Conservation (phyloP, 2,888 invertebrate genomes). For the Eupelmus urozonus region DNA sequence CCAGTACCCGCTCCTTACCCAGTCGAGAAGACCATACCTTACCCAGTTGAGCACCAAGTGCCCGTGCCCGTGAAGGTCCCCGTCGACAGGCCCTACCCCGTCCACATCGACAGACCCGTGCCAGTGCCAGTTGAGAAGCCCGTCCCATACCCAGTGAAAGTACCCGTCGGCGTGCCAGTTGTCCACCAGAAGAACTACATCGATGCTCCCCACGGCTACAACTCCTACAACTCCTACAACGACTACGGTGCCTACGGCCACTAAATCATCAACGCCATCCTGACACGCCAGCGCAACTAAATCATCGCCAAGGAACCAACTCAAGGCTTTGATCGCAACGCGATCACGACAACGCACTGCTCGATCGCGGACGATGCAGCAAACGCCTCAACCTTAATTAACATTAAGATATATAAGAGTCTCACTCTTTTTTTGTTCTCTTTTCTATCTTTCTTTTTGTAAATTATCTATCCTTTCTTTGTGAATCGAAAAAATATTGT, state of each 20-base stretch:
- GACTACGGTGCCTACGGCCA: conserved; percentile 57
- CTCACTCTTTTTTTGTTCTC: not conserved
- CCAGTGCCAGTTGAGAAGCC: conserved; percentile 78
- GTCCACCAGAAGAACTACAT: conserved; percentile 58
- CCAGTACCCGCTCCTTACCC: conserved; percentile 81
- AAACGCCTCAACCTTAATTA: conserved; percentile 14
- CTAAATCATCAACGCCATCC: conserved; percentile 14
- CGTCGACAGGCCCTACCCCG: conserved; percentile 83
- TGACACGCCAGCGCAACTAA: not conserved
- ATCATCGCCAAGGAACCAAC: too few relatives aligned
- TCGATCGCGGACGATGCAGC: not conserved
- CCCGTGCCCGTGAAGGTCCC: conserved; percentile 85
- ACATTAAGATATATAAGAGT: not conserved
- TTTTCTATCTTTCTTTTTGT: not conserved
- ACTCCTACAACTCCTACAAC: conserved; percentile 56
- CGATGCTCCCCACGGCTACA: conserved; percentile 53
- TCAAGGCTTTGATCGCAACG: too few relatives aligned
- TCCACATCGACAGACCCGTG: conserved; percentile 75
- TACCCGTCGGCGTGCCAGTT: conserved; percentile 80
- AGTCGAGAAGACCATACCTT: conserved; percentile 84
- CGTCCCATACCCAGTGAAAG: conserved; percentile 80
- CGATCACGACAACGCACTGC: not conserved
- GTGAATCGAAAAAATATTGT: not conserved
- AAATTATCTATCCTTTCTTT: not conserved
- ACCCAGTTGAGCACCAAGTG: conserved; percentile 81